These are phyloP conservation scores for Paracentrotus lividus DNA, from an alignment of 53 echinoderm and acorn worm genomes.

Conservation along the genomic window DNA sequence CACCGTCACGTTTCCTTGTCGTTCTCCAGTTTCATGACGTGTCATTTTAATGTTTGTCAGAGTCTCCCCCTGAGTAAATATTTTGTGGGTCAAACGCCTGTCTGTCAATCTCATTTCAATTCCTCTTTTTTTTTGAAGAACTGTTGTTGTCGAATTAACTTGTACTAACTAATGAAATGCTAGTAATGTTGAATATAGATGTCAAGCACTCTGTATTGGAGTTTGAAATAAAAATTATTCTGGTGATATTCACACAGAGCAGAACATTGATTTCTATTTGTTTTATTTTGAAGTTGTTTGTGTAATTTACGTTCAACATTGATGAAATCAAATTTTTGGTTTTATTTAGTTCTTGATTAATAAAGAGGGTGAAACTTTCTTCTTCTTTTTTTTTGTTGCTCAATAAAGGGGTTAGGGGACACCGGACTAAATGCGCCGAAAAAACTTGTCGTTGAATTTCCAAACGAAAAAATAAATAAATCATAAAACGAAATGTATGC, in stretches of 20 bases:
- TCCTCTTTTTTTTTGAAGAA: neutral
- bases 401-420: no score
- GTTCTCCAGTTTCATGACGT: neutral
- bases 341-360: no score
- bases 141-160: neutral
- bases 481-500: no score
- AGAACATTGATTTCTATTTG: neutral
- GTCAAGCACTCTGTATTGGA: constrained; percentile 4
- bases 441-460: no score
- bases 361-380: no score
- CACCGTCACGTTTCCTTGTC: neutral
- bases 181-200: constrained; percentile 35
- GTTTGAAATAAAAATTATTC: constrained; percentile 4
- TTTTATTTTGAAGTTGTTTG: neutral
- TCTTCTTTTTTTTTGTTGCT: no score
- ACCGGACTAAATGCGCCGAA: no score
- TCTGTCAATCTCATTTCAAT: neutral
- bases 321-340: no score
- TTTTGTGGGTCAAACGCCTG: neutral
- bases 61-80: neutral
- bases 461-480: no score
- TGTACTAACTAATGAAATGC: constrained; percentile 46
- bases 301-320: no score
- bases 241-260: constrained; percentile 47
- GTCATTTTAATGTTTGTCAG: neutral